phyloP scores from a whole-genome alignment of 2,888 invertebrate genomes.

The Hemistola chrysoprasaria region DNA sequence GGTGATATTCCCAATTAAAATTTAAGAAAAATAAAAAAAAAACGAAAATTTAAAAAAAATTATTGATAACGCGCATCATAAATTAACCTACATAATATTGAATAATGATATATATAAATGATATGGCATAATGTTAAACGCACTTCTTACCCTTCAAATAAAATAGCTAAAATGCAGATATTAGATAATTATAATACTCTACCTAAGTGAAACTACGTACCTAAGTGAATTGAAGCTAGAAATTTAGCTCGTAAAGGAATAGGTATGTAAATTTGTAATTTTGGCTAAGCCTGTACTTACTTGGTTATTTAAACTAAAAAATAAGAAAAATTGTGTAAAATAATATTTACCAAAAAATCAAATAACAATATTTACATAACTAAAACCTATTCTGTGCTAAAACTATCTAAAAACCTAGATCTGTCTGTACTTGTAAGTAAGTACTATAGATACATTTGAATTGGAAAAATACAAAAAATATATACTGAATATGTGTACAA shows the following conservation, averaged over 20 bases:
- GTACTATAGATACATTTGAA: no score
- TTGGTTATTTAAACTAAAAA: no score
- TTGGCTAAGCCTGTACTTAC: conserved; percentile 9
- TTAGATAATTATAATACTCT: conserved; percentile 41
- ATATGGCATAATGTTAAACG: conserved; percentile 23
- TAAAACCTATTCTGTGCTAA: no score
- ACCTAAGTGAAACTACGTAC: conserved; percentile 33
- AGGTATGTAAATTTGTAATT: neutral
- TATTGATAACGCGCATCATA: neutral
- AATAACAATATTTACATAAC: no score
- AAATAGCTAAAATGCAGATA: conserved; percentile 36
- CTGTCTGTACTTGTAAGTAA: no score
- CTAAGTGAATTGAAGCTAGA: no score
- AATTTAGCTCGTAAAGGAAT: conserved; percentile 42
- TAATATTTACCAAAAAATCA: no score
- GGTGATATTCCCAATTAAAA: conserved; percentile 1
- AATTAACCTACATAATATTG: neutral
- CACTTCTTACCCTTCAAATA: conserved; percentile 41
- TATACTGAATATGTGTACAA: neutral
- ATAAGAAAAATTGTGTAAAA: no score
- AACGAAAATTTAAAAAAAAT: neutral
- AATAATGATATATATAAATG: conserved; percentile 2
- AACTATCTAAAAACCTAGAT: no score
- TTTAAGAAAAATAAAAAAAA: conserved; percentile 3
- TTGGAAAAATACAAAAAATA: no score